These are phyloP conservation scores for Hormiphora californensis DNA, from an alignment of 37 sponge, comb jelly and placozoan species.

Conservation along the genomic window DNA sequence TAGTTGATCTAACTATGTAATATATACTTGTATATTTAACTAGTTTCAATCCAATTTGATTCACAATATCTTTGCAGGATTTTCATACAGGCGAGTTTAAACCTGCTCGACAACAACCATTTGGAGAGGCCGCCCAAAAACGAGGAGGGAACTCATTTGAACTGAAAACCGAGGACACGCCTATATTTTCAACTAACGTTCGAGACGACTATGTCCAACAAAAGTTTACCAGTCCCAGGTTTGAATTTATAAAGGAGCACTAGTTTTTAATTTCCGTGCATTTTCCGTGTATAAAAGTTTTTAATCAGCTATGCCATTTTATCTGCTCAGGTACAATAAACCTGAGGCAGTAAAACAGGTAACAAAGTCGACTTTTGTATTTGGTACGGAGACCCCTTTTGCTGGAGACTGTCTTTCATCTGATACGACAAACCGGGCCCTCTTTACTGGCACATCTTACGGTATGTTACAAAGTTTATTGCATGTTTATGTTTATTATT, in stretches of 20 bases:
- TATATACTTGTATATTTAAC: background rate
- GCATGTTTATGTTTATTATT: no score
- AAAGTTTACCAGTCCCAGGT: background rate
- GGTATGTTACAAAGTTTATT: no score
- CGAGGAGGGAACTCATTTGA: background rate
- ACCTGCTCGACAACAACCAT: background rate
- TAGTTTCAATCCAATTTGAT: background rate
- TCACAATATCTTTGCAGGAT: background rate
- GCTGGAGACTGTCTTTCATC: background rate
- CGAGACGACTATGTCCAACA: background rate
- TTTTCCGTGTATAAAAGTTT: no score
- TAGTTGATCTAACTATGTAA: background rate
- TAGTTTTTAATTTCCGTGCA: no score
- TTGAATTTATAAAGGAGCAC: no score
- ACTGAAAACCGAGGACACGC: conserved; percentile 3
- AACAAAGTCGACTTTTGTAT: background rate
- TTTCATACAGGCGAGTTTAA: conserved; percentile 2
- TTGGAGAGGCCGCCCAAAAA: background rate
- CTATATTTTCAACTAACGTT: conserved; percentile 21
- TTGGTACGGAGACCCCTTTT: background rate
- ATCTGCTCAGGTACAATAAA: conserved; percentile 25
- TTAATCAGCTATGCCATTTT: no score
- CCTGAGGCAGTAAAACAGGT: background rate
- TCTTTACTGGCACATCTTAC: background rate
- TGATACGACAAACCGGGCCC: background rate